phyloP scores from a whole-genome alignment of 2,797 vertebrate genomes.

The Pyrocephalus nanus region DNA sequence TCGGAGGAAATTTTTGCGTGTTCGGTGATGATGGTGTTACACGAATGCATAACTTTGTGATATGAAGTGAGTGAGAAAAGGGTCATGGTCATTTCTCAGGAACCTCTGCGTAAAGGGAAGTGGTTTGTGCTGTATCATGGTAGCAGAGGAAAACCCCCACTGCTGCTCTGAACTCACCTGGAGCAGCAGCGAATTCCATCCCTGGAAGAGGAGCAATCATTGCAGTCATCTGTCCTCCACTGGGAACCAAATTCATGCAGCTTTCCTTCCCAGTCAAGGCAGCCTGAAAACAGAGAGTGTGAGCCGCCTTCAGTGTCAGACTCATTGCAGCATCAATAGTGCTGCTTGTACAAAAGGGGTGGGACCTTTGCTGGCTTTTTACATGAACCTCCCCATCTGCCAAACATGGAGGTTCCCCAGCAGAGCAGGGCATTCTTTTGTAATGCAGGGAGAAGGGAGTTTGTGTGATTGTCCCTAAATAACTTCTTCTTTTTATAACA shows the following conservation, averaged over 20 bases:
- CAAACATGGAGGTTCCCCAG: accelerated
- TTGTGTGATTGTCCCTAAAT: neutral
- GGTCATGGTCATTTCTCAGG: neutral
- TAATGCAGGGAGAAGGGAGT: neutral
- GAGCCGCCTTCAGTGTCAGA: neutral
- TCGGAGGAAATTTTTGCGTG: neutral
- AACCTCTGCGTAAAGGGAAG: neutral
- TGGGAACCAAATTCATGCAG: neutral
- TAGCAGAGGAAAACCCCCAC: neutral
- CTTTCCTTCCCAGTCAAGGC: neutral
- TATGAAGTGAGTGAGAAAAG: neutral
- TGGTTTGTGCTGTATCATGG: neutral
- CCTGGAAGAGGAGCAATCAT: neutral
- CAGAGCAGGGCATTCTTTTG: neutral
- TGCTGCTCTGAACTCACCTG: neutral
- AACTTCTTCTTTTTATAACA: neutral
- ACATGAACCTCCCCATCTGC: neutral
- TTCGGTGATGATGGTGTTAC: neutral
- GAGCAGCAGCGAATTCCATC: accelerated
- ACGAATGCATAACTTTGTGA: neutral
- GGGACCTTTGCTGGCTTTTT: neutral
- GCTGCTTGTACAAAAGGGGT: neutral
- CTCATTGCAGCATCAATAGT: neutral
- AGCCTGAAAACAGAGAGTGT: neutral
- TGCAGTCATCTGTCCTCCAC: accelerated